Conservation (phyloP, 2,113 vertebrate genomes). For the Poeciliopsis turrubarensis region DNA sequence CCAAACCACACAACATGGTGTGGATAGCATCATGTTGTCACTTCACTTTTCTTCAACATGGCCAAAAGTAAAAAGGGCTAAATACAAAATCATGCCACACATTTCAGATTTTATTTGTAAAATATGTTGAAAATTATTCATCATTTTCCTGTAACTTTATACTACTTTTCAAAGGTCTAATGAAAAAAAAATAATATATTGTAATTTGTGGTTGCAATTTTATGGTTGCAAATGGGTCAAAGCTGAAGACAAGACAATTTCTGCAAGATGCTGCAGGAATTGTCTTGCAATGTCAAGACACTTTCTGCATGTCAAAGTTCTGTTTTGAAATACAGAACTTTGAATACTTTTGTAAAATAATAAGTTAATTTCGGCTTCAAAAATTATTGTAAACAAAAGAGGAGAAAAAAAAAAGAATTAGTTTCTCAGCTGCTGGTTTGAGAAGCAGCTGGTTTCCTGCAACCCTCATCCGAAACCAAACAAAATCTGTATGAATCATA, state of each 20-base stretch:
- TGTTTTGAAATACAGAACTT: not conserved
- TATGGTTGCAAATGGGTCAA: too few species aligned
- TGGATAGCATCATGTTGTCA: not conserved
- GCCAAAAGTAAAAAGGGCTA: not conserved
- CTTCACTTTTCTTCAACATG: not conserved
- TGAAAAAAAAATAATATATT: not conserved
- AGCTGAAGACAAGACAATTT: too few species aligned
- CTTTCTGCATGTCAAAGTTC: too few species aligned
- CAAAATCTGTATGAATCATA: conserved; percentile 66
- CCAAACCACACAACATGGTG: not conserved
- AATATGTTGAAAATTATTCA: not conserved
- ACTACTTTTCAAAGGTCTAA: not conserved
- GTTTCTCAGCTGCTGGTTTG: conserved; percentile 6
- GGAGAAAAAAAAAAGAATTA: conserved; percentile 13
- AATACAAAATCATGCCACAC: not conserved
- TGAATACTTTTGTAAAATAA: too few species aligned
- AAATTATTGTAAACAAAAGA: not conserved
- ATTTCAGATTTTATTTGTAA: not conserved
- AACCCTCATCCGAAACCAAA: conserved; percentile 56
- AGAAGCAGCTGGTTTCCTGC: conserved; percentile 24
- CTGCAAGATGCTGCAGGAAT: too few species aligned
- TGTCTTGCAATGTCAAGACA: too few species aligned
- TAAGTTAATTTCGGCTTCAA: conserved; percentile 1
- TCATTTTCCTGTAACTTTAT: not conserved
- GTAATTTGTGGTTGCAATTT: not conserved